Percentiles rank a stretch among this genome's conserved stretches.
Conservation (phyloP, 2,113 vertebrate species). For the Amblyopsis rosae region DNA sequence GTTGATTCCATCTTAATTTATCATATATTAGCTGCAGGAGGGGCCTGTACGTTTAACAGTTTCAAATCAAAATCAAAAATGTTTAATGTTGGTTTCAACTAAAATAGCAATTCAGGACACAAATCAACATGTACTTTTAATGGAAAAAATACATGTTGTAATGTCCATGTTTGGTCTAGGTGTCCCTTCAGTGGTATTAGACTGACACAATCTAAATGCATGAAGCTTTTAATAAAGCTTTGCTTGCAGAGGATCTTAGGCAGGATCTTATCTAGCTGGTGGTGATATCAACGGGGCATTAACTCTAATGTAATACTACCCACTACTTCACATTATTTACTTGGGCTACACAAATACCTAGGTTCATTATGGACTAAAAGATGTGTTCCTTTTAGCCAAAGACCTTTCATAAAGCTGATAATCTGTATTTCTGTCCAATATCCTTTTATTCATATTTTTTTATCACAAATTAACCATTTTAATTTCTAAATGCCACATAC, state of each 20-base stretch:
- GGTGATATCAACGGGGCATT: neutral
- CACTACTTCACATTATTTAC: too few species aligned
- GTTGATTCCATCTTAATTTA: too few species aligned
- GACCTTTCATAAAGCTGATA: constrained; percentile 15
- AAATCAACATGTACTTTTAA: neutral
- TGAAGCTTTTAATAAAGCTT: neutral
- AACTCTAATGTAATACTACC: neutral
- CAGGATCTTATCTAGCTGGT: neutral
- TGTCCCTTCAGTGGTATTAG: too few species aligned
- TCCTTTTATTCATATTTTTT: neutral
- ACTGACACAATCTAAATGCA: too few species aligned
- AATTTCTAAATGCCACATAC: constrained; percentile 15
- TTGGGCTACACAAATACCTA: neutral
- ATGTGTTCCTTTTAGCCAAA: neutral
- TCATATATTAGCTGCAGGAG: too few species aligned
- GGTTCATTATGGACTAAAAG: too few species aligned
- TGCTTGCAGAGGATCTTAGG: neutral
- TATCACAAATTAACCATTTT: constrained; percentile 17
- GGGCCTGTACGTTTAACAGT: too few species aligned
- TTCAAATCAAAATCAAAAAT: too few species aligned
- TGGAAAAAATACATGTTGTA: neutral
- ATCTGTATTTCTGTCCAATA: constrained; percentile 4
- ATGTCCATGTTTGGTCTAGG: neutral
- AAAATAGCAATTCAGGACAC: neutral
- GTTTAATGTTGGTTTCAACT: too few species aligned